Evolutionary conservation across 2,888 invertebrate species (phyloP).

Genomic region (Pyrgus malvae): DNA sequence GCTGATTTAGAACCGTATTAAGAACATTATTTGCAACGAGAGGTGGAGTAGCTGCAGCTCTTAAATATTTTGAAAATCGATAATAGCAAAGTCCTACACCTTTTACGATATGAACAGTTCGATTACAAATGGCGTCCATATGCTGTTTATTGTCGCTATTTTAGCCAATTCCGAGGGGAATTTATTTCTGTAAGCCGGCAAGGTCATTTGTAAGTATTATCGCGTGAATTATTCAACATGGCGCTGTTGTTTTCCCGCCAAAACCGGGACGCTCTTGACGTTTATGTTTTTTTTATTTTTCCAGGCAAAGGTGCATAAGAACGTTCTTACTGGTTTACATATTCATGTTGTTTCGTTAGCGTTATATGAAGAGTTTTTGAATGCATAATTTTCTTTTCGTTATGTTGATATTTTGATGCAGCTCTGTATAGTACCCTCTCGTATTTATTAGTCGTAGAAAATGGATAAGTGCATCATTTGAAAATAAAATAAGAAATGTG

Average conservation of each 20-base stretch:
- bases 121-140: slow-evolving; percentile 49
- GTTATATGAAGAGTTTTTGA: slow-evolving; percentile 40
- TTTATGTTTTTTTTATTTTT: slow-evolving; percentile 43
- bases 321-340: slow-evolving; percentile 24
- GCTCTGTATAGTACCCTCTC: neutral
- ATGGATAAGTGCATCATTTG: slow-evolving; percentile 3
- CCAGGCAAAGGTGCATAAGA: slow-evolving; percentile 40
- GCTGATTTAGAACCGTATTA: too few species aligned
- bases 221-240: slow-evolving; percentile 64
- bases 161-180: slow-evolving; percentile 34
- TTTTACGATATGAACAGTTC: slow-evolving; percentile 30
- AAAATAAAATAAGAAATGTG: neutral
- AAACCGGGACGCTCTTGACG: slow-evolving; percentile 25
- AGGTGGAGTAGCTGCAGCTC: neutral
- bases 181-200: slow-evolving; percentile 44
- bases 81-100: slow-evolving; percentile 8
- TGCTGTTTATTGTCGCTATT: slow-evolving; percentile 49
- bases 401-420: slow-evolving; percentile 3
- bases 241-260: slow-evolving; percentile 64
- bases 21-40: too few species aligned
- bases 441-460: slow-evolving; percentile 8
- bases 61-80: slow-evolving; percentile 8
- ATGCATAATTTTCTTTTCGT: slow-evolving; percentile 15
- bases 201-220: slow-evolving; percentile 65
- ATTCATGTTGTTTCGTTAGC: slow-evolving; percentile 32